phyloP scores from a whole-genome alignment of 2,888 invertebrate genomes.

The Caradrina clavipalpis region DNA sequence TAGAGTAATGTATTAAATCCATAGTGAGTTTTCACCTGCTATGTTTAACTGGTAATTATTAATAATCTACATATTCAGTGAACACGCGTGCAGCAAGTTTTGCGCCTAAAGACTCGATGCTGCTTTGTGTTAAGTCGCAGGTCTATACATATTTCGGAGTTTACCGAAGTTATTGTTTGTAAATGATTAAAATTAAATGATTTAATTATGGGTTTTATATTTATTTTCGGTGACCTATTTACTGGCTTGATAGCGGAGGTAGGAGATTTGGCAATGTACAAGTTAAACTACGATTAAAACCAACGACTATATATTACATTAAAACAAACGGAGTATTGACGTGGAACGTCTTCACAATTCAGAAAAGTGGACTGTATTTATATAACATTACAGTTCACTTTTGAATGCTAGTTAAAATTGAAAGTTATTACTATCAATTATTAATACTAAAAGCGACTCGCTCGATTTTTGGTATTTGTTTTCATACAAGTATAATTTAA shows the following conservation, averaged over 20 bases:
- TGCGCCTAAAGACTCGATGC: neutral
- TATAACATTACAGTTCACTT: too few relatives aligned
- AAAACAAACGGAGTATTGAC: neutral
- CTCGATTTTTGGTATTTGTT: too few relatives aligned
- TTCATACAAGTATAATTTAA: neutral
- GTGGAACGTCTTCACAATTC: too few relatives aligned
- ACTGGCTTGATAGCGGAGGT: slow-evolving; percentile 26
- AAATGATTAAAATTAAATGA: slow-evolving; percentile 27
- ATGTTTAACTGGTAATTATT: too few relatives aligned
- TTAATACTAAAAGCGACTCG: too few relatives aligned
- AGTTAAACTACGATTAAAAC: neutral
- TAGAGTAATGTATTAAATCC: too few relatives aligned
- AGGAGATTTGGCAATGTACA: slow-evolving; percentile 27
- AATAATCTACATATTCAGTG: too few relatives aligned
- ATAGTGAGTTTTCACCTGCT: too few relatives aligned
- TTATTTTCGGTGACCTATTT: neutral
- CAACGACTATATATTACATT: too few relatives aligned
- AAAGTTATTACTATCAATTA: too few relatives aligned
- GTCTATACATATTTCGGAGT: neutral
- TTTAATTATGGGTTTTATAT: neutral
- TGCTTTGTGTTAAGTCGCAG: neutral
- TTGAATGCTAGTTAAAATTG: too few relatives aligned
- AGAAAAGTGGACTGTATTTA: too few relatives aligned
- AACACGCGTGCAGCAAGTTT: neutral
- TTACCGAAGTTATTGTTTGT: neutral